Conservation (phyloP, 2,113 vertebrate species). For the Edolisoma coerulescens region DNA sequence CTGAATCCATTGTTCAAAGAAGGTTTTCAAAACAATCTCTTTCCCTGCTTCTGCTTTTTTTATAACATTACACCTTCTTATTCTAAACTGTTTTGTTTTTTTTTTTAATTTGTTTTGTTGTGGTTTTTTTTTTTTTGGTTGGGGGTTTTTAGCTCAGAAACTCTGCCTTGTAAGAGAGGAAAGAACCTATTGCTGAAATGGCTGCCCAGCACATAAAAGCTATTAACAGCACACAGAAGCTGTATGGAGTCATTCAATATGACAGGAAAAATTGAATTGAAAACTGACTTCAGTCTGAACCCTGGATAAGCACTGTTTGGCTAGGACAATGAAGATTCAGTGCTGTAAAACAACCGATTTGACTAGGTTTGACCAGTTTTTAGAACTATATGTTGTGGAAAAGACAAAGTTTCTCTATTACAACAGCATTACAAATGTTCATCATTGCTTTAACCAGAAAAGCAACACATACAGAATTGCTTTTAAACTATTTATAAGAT, state of each 20-base stretch:
- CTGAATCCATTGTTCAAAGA: background rate
- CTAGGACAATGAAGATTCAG: background rate
- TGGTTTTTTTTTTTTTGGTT: background rate
- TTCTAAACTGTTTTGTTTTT: background rate
- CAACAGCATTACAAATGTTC: background rate
- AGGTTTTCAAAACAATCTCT: background rate
- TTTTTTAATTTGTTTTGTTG: fast-evolving
- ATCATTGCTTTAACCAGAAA: background rate
- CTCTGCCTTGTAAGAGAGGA: background rate
- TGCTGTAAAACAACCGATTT: background rate
- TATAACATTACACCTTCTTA: background rate
- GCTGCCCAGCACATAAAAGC: background rate
- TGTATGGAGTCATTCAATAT: background rate
- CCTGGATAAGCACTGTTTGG: background rate
- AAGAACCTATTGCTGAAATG: background rate
- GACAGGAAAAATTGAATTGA: background rate
- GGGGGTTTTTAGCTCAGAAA: background rate
- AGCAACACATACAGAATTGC: background rate
- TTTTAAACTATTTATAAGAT: background rate
- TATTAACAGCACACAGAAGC: background rate
- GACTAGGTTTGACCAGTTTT: background rate
- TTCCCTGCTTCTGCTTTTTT: background rate
- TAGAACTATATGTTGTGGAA: background rate
- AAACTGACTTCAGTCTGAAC: background rate
- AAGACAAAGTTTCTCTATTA: background rate